These are phyloP conservation scores for Rhopalosiphum maidis DNA, from an alignment of 1,140 invertebrate genomes.

Conservation along the genomic window DNA sequence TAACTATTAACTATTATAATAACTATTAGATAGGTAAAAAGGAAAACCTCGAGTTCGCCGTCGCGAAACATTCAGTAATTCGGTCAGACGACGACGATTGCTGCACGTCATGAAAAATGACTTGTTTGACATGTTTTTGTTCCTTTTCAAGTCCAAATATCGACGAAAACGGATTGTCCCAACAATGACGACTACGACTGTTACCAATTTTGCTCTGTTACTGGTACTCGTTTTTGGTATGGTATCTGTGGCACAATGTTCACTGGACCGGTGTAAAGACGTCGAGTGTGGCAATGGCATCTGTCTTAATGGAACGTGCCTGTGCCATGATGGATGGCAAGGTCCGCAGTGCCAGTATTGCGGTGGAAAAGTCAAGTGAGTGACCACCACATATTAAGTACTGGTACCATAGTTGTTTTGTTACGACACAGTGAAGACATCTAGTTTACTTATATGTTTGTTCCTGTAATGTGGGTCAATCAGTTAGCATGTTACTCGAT, in stretches of 20 bases:
- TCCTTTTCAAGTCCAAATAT: slow-evolving; percentile 48
- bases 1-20: neutral
- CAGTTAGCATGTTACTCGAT: neutral
- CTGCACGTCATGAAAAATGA: neutral
- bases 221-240: slow-evolving; percentile 65
- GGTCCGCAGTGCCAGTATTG: slow-evolving; percentile 87
- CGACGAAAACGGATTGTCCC: slow-evolving; percentile 5
- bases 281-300: slow-evolving; percentile 72
- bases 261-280: slow-evolving; percentile 62
- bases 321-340: slow-evolving; percentile 90
- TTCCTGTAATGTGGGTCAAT: slow-evolving; percentile 23
- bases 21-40: neutral
- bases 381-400: neutral
- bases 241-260: slow-evolving; percentile 66
- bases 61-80: neutral
- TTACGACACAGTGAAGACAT: neutral
- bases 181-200: neutral
- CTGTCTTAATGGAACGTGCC: slow-evolving; percentile 84
- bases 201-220: neutral
- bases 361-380: slow-evolving; percentile 88
- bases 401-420: neutral
- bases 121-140: slow-evolving; percentile 24
- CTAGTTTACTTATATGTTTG: neutral
- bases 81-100: neutral
- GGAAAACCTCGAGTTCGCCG: neutral